Evolutionary conservation across 2,888 invertebrate species (phyloP).

Genomic region (Nymphalis polychloros): DNA sequence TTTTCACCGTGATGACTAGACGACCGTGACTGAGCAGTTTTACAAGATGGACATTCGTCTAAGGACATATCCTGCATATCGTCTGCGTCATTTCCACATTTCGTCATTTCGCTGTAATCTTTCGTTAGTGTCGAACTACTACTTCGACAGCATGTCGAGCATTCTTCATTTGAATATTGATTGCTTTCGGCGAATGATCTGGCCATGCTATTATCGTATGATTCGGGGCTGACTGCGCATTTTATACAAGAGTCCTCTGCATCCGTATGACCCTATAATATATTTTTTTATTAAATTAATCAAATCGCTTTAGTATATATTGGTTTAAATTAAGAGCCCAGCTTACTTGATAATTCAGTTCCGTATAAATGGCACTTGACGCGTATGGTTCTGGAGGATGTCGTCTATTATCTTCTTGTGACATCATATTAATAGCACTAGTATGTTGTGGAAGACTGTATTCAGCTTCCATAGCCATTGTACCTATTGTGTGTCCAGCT

Average conservation of each 20-base stretch:
- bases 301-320: background rate
- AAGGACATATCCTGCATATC: constrained; percentile 71
- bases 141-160: constrained; percentile 75
- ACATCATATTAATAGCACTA: constrained; percentile 61
- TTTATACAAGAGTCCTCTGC: constrained; percentile 80
- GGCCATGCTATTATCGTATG: constrained; percentile 79
- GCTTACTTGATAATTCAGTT: constrained; percentile 71
- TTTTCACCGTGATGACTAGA: constrained; percentile 73
- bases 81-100: constrained; percentile 72
- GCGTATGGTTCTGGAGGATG: constrained; percentile 87
- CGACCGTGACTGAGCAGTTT: constrained; percentile 71
- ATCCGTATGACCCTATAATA: constrained; percentile 72
- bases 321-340: background rate
- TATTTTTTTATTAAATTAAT: background rate
- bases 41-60: constrained; percentile 76
- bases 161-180: constrained; percentile 76
- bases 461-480: constrained; percentile 76
- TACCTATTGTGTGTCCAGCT: constrained; percentile 70
- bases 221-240: constrained; percentile 79
- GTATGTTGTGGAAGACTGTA: constrained; percentile 75
- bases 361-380: constrained; percentile 85
- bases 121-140: constrained; percentile 75
- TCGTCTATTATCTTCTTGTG: constrained; percentile 64
- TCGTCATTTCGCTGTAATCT: constrained; percentile 78
- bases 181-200: constrained; percentile 73